Base-by-base conservation (phyloP, 2,113 vertebrate genomes). In the Chamaetylas fuelleborni region DNA sequence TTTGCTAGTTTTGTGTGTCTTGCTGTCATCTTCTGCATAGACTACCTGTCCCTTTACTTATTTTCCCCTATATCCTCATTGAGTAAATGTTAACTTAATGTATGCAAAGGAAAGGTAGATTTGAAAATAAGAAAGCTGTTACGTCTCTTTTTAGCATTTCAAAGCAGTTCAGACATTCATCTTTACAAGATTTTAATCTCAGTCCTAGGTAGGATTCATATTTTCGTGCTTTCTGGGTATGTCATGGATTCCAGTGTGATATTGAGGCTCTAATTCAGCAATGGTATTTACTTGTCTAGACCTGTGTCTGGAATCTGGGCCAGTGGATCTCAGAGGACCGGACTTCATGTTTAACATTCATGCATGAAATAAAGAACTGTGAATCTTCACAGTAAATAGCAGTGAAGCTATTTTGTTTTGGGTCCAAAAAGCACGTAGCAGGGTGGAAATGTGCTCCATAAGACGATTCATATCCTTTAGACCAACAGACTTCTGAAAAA, bases 81-180 rank as follows among this genome's bases (percentile, higher is more conserved):
- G 61, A 91, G 19, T 61, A 88, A 82, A 60, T 61, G 42, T 23
- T 60, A 23, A 81, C 43, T 92, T 89, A 69, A 56, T 18, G 3
- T 54, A 88, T 38, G 36, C 13, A 82, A 86, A 93, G 61, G 51
- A 82, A 53, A 89, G 38, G 64, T 79, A 73, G 40, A 72, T 91
- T 94, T 81, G 53, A 95, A 96, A 94, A 92, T 36, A 85, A 43
- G 56, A 89, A 81, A 77, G 51, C n/a, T 90, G 47, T 71, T 56
- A 31, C 0, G 0, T 83, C 40, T 82, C 34, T 5, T 31, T 79
- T 67, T 42, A 81, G 38, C 74, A 64, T 62, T 57, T 51, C 40
- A 50, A 53, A 74, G 64, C 29, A 65, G 22, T 64, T 85, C 62
- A 91, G 61, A 65, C 53, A 31, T 31, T 86, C 43, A 53, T 65